Conservation (phyloP, 2,113 vertebrate species). For the Corydoras sp. region DNA sequence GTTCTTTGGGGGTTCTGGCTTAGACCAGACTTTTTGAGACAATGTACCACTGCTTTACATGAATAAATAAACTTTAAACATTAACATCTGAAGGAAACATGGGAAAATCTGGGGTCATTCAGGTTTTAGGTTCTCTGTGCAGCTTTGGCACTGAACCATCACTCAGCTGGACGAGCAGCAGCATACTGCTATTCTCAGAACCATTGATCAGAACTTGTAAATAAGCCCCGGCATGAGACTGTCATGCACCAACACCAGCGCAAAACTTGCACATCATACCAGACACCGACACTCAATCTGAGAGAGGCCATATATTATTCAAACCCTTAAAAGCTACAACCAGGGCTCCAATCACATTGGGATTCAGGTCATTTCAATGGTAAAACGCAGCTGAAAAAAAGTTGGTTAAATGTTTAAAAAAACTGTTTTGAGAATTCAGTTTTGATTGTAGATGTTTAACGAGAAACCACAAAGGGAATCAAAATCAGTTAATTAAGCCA, state of each 20-base stretch:
- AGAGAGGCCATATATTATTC: slow-evolving; percentile 34
- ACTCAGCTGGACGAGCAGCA: not conserved
- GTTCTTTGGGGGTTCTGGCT: no score
- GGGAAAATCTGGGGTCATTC: slow-evolving; percentile 1
- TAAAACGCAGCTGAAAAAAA: slow-evolving; percentile 10
- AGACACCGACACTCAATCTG: slow-evolving; percentile 38
- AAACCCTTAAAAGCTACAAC: slow-evolving; percentile 33
- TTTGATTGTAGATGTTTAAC: not conserved
- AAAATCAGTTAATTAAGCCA: no score
- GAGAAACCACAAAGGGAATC: no score
- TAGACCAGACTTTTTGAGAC: no score
- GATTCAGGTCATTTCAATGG: slow-evolving; percentile 29
- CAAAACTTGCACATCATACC: slow-evolving; percentile 28
- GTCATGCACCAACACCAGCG: slow-evolving; percentile 16
- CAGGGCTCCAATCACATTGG: slow-evolving; percentile 27
- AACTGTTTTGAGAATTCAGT: slow-evolving; percentile 2
- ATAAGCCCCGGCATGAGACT: slow-evolving; percentile 15
- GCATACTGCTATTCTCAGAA: slow-evolving; percentile 17
- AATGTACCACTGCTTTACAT: no score
- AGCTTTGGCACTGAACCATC: not conserved
- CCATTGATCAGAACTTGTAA: slow-evolving; percentile 27
- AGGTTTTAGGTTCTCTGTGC: slow-evolving; percentile 7
- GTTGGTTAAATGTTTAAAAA: not conserved
- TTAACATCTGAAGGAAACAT: no score
- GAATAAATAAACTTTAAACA: no score